A percentile compares a stretch with the other conserved stretches of the same genome.
These are phyloP conservation scores for Equus przewalskii DNA, from an alignment of 2,113 vertebrate genomes.

Conservation along the genomic window DNA sequence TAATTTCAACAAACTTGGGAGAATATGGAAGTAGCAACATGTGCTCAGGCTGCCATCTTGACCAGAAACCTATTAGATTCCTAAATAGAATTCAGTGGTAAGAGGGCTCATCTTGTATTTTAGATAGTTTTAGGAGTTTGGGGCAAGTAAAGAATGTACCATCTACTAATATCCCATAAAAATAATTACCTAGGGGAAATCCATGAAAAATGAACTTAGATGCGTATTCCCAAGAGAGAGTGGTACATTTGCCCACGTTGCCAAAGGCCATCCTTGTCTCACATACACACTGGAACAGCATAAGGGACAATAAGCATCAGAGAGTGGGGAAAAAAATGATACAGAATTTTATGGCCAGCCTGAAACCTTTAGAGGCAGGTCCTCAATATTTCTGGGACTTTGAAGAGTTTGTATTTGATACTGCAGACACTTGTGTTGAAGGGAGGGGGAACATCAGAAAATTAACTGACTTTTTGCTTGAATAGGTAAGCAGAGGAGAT, in stretches of 20 bases:
- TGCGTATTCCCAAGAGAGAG: neutral
- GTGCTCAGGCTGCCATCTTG: neutral
- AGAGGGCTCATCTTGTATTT: neutral
- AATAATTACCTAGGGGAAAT: constrained; percentile 12
- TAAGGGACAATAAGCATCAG: neutral
- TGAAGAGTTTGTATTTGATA: neutral
- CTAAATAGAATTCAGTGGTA: neutral
- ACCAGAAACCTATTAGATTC: neutral
- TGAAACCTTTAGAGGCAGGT: neutral
- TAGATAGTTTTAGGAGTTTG: neutral
- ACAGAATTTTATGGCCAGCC: neutral
- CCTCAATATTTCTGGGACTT: neutral
- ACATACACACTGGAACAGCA: neutral
- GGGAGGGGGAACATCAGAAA: neutral
- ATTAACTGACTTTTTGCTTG: constrained; percentile 19
- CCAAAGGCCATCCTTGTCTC: neutral
- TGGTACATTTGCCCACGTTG: neutral
- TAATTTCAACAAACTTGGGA: neutral
- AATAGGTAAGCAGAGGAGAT: neutral
- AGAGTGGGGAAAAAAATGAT: neutral
- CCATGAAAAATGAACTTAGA: neutral
- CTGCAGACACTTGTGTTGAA: neutral
- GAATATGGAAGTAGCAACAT: neutral
- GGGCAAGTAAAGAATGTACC: neutral
- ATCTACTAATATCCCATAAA: neutral